Conservation (phyloP, 64 coral and sea anemone genomes). For the Platygyra sinensis region DNA sequence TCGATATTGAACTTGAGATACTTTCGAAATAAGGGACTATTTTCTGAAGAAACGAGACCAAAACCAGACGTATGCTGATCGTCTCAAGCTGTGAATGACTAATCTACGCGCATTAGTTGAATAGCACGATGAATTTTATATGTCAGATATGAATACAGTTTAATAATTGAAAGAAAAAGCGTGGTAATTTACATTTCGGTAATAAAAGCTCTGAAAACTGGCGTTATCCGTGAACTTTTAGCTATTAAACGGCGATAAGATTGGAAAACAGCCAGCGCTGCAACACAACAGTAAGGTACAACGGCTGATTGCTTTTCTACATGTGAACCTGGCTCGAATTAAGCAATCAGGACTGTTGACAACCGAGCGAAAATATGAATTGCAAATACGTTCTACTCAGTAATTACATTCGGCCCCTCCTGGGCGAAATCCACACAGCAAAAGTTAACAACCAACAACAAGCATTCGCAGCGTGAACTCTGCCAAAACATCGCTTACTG, state of each 20-base stretch:
- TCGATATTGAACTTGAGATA: background rate
- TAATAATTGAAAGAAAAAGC: constrained; percentile 30
- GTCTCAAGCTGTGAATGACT: constrained; percentile 46
- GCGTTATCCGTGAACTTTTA: background rate
- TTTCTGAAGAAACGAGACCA: background rate
- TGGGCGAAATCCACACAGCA: background rate
- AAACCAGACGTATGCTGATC: background rate
- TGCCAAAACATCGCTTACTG: background rate
- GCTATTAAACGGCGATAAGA: background rate
- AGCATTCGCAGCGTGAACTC: background rate
- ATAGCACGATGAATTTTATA: constrained; percentile 50
- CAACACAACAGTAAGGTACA: background rate
- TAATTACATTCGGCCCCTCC: constrained; percentile 22
- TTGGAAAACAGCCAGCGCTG: background rate
- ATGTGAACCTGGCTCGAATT: constrained; percentile 24
- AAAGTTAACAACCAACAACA: constrained; percentile 31
- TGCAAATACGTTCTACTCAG: constrained; percentile 30
- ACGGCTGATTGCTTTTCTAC: constrained; percentile 18
- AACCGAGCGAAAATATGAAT: constrained; percentile 34
- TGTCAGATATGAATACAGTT: constrained; percentile 43
- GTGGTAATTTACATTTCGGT: constrained; percentile 1
- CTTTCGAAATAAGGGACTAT: background rate
- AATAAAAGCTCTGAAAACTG: background rate
- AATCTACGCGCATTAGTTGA: constrained; percentile 33
- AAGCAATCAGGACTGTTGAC: constrained; percentile 20